These are phyloP conservation scores for Gadopsis bispinosus DNA, from an alignment of 2,797 vertebrate species.

Conservation along the genomic window DNA sequence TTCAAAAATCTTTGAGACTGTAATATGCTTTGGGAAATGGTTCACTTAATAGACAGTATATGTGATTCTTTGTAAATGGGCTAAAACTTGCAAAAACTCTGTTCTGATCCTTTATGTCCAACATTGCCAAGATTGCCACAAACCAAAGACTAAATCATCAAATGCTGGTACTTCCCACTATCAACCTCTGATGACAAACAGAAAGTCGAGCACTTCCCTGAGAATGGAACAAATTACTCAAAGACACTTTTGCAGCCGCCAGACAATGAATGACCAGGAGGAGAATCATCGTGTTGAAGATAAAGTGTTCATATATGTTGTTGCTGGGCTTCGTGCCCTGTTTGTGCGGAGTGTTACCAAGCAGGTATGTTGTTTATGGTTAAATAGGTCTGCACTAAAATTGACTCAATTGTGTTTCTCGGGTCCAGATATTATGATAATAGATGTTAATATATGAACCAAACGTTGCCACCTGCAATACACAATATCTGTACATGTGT, in stretches of 20 bases:
- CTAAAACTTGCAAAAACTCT: constrained; percentile 41
- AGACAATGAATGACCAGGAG: constrained; percentile 36
- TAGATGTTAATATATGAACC: constrained; percentile 22
- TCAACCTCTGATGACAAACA: constrained; percentile 37
- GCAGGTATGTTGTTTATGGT: constrained; percentile 31
- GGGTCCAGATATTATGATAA: constrained; percentile 12
- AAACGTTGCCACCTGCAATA: constrained; percentile 5
- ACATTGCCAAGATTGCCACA: constrained; percentile 45
- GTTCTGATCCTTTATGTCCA: constrained; percentile 19
- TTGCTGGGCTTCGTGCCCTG: neutral
- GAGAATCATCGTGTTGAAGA: constrained; percentile 45
- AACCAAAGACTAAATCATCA: constrained; percentile 76
- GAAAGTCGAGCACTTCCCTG: constrained; percentile 22
- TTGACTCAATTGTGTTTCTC: constrained; percentile 38
- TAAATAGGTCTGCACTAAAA: constrained; percentile 46
- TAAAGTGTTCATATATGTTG: constrained; percentile 52
- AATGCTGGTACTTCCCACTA: constrained; percentile 59
- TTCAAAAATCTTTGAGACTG: neutral
- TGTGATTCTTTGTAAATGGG: constrained; percentile 34
- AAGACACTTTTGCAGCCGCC: constrained; percentile 22
- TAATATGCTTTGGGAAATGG: constrained; percentile 48
- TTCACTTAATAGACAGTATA: constrained; percentile 6
- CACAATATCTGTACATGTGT: constrained; percentile 28
- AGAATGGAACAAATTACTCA: constrained; percentile 35
- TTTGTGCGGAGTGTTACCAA: constrained; percentile 54